phyloP scores from a whole-genome alignment of 2,113 vertebrate genomes.

The Parotia lawesii region DNA sequence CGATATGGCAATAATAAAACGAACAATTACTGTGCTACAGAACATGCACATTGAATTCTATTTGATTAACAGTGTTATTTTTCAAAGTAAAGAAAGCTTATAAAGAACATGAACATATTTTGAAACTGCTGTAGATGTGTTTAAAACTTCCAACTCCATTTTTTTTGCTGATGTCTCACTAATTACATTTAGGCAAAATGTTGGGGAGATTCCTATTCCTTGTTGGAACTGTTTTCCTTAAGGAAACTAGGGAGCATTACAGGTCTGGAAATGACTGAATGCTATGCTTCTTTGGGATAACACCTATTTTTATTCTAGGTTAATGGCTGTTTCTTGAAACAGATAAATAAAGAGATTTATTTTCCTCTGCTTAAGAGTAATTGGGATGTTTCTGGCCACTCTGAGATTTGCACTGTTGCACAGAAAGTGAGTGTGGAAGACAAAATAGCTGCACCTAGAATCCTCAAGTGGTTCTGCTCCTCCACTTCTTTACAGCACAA shows the following conservation, averaged over 20 bases:
- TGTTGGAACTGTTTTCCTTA: neutral
- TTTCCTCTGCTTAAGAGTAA: slow-evolving; percentile 30
- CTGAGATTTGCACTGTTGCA: neutral
- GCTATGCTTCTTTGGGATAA: slow-evolving; percentile 28
- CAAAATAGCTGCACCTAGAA: neutral
- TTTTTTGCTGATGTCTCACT: neutral
- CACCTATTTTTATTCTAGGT: slow-evolving; percentile 41
- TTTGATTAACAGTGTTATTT: neutral
- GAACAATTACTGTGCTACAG: neutral
- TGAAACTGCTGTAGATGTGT: neutral
- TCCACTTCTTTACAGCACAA: neutral
- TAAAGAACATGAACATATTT: neutral
- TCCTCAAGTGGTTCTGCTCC: slow-evolving; percentile 5
- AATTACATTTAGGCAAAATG: neutral
- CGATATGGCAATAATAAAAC: neutral
- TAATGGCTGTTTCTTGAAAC: slow-evolving; percentile 56
- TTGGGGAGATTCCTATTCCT: neutral
- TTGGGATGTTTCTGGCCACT: slow-evolving; percentile 44
- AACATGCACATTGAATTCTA: neutral
- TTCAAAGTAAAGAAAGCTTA: neutral
- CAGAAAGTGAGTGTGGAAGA: neutral
- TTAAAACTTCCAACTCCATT: neutral
- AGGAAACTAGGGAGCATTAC: slow-evolving; percentile 5
- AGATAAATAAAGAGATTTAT: slow-evolving; percentile 45
- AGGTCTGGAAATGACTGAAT: slow-evolving; percentile 31